Evolutionary conservation across 2,888 invertebrate species (phyloP), one percentile per base, ranked within the genome.

Genomic region (Aporophyla lueneburgensis): DNA sequence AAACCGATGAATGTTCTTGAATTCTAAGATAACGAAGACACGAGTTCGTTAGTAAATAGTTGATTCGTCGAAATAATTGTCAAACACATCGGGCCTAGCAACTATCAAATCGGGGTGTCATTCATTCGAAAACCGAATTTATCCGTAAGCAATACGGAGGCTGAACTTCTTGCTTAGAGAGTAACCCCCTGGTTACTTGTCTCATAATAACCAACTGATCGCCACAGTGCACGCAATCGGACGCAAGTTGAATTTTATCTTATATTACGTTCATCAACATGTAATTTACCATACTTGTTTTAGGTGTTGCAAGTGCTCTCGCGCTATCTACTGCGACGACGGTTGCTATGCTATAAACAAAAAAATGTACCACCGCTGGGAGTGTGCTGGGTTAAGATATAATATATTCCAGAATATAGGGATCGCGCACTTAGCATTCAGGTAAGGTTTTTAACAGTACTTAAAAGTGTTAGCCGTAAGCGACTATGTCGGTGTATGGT

Each of bases 351-450:
- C 70, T 9, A 65, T 72, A 5, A 16, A 71, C 33, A 71, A 59
- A 6, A 61, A 3, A 0, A n/a, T 53, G 5, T 82, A 76, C 89
- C 99, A 99, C 92, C 95, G 95, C 71, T 98, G 97, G 97, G 98
- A 99, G 93, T 99, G 99, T 90, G 93, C 93, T 14, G 98, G 97
- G 10, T 97, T 97, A 82, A 97, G 97, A 86, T 95, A 97, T 16
- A 95, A 97, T 59, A 94, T 98, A 19, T 97, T 98, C 92, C 96
- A 97, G 74, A 97, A 97, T 70, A 97, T 98, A 59, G 98, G 99
- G 51, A 98, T 99, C 79, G 98, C 97, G 0, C 98, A 98, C 93
- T 97, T 98, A 76, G 98, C 98, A n/a, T 95, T 98, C 58, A 97
- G 97, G 96, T 96, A 85, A 65, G 21, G 16, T 14, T 53, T 43